Evolutionary conservation across 2,888 invertebrate genomes (phyloP), one percentile per base, ranked within the genome.

Genomic region (Athripsodes cinereus): DNA sequence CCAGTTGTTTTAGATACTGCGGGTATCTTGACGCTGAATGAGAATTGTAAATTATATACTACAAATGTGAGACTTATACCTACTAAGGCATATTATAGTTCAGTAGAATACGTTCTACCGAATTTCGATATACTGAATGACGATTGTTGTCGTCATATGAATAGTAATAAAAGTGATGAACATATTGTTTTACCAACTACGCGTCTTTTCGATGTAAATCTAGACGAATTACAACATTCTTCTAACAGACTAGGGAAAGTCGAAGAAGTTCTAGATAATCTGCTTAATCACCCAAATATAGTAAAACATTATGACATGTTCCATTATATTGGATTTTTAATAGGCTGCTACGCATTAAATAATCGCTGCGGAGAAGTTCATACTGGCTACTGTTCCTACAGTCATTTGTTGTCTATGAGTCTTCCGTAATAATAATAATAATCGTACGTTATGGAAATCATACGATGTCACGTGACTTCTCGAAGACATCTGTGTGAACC

Each of bases 21-120:
- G 10, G 47, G 47, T 19, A 3, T 47, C 3, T 5, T 47, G 19
- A 19, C 10, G 2, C 20, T 47, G 21, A 13, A 47, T 8, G 3
- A 47, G 2, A 47, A 47, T 19, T 47, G 47, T 47, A 47, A 47
- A 47, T 19, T 47, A 47, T 47, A 47, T 47, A 47, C 47, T 47
- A 19, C 47, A 20, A 19, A 18, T 19, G 47, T 21, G 2, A 47
- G 47, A 47, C 16, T 47, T 3, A 8, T 13, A n/a, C 6, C 47
- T 8, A 19, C 47, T 20, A 16, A 47, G 47, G 19, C 13, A 20
- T 47, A 19, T 47, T 47, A 18, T 19, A 47, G 47, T 20, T 47
- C 47, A 2, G 13, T 47, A 11, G 13, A 47, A 47, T 21, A 47
- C 16, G 13, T 47, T 8, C 3, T 47, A 20, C 47, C 47, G 6